Evolutionary conservation across 35 echinoderm and acorn worm species (phyloP), one percentile per base, ranked within the genome.

Genomic region (Ophioderma brevispina): DNA sequence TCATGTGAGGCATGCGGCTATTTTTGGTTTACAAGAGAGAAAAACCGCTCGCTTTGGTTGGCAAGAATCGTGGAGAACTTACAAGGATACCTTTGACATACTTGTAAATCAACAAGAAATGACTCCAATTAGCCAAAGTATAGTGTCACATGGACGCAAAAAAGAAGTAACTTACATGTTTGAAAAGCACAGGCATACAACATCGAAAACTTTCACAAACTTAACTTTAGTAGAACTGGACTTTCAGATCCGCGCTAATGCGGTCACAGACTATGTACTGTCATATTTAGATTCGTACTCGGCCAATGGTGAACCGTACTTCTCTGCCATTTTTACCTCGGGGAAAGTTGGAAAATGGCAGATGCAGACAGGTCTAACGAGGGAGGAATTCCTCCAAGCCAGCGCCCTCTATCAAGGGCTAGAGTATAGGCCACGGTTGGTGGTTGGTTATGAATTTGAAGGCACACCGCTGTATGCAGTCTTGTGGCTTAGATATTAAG

Each of bases 321-420:
- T 99, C 78, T 99, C 97, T 32, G 94, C 91, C 8, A 78, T 99
- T 49, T 99, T 99, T 64, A 70, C 87, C 0, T 79, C 82, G 55
- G 77, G 55, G 35, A 76, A 75, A 77, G 82, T 79, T 31, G 39
- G 42, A 25, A 86, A 80, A 32, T 93, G 91, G 91, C 90, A 94
- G 34, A 55, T 93, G 42, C 93, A 99, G 59, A 55, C 76, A 23
- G 37, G 56, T 38, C 32, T 95, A n/a, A 82, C 70, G 23, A 70
- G 83, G 37, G 31, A 50, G 41, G 85, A 88, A 38, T 77, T 95
- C 23, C 13, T 55, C 55, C 34, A 80, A 38, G 19, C 85, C 17
- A 82, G 63, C 49, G 13, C 14, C 34, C 84, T 81, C 35, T 80
- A 84, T 46, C 63, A 41, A 78, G 56, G 76, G 31, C 30, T 84